These are phyloP conservation scores for Sminthurinus signatus DNA, from an alignment of 1,140 invertebrate genomes.

Conservation along the genomic window DNA sequence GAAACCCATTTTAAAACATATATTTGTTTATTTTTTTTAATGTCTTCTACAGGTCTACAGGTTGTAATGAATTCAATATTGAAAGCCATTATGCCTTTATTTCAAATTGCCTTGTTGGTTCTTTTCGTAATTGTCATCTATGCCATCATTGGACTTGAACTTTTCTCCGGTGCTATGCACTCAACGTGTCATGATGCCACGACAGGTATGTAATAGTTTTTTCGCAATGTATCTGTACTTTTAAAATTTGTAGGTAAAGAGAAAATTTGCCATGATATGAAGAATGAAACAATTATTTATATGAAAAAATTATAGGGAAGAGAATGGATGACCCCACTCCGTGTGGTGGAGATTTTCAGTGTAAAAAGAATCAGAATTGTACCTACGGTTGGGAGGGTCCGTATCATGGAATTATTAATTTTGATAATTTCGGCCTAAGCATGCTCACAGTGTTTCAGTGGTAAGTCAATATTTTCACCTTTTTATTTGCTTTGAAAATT, in stretches of 20 bases:
- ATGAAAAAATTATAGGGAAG: constrained; percentile 50
- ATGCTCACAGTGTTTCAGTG: constrained; percentile 41
- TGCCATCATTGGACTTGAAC: constrained; percentile 96
- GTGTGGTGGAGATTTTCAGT: constrained; percentile 76
- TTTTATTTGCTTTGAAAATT: too few species aligned
- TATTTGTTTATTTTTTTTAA: constrained; percentile 38
- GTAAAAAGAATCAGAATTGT: constrained; percentile 47
- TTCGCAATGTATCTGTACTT: too few species aligned
- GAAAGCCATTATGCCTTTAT: constrained; percentile 82
- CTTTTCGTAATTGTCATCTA: constrained; percentile 99
- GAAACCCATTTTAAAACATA: too few species aligned
- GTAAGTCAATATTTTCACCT: too few species aligned
- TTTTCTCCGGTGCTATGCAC: constrained; percentile 96
- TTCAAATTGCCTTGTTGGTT: constrained; percentile 97
- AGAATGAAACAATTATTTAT: background rate
- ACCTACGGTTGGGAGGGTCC: constrained; percentile 59
- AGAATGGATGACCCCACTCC: constrained; percentile 70
- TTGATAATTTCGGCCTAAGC: constrained; percentile 92
- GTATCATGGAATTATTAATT: constrained; percentile 95
- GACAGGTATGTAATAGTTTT: constrained; percentile 61
- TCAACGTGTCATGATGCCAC: constrained; percentile 78
- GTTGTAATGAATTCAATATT: constrained; percentile 78
- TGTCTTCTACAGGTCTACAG: constrained; percentile 76
- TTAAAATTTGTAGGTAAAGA: too few species aligned
- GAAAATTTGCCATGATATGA: too few species aligned